Evolutionary conservation across 2,888 invertebrate genomes (phyloP).

Genomic region (Drosophila subquinaria): DNA sequence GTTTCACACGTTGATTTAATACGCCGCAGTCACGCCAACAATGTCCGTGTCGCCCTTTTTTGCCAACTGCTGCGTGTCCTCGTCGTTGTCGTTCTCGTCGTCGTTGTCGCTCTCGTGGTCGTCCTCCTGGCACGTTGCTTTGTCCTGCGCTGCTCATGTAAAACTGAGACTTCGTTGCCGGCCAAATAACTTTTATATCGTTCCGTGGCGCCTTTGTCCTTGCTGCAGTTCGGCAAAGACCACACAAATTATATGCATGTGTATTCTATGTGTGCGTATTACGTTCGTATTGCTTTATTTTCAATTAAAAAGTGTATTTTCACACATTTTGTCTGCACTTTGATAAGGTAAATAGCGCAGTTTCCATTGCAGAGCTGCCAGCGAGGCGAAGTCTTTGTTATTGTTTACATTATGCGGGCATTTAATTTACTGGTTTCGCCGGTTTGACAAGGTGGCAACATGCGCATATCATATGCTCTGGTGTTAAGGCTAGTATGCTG

Average conservation of each 20-base stretch:
- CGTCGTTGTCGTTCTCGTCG: slow-evolving; percentile 5
- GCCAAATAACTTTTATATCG: slow-evolving; percentile 76
- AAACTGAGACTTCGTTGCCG: slow-evolving; percentile 60
- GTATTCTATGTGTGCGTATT: slow-evolving; percentile 4
- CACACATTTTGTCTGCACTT: slow-evolving; percentile 1
- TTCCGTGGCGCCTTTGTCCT: slow-evolving; percentile 30
- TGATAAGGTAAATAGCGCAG: slow-evolving; percentile 18
- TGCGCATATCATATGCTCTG: slow-evolving; percentile 26
- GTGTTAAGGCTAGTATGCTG: slow-evolving; percentile 37
- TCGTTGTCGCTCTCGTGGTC: slow-evolving; percentile 4
- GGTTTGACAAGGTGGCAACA: slow-evolving; percentile 48
- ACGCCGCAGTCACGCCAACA: slow-evolving; percentile 73
- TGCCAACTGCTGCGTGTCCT: slow-evolving; percentile 24
- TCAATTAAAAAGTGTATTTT: not conserved
- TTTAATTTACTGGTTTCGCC: slow-evolving; percentile 15
- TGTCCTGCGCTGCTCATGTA: slow-evolving; percentile 69
- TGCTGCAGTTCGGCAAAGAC: slow-evolving; percentile 3
- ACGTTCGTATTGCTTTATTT: not conserved
- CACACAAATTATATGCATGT: not conserved
- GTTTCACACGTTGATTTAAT: slow-evolving; percentile 81
- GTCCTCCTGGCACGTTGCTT: slow-evolving; percentile 40
- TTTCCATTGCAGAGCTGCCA: slow-evolving; percentile 40
- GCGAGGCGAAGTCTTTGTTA: not conserved
- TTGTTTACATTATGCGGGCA: slow-evolving; percentile 42
- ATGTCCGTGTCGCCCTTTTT: slow-evolving; percentile 31